Evolutionary conservation across 2,888 invertebrate species (phyloP).

Genomic region (Polydrusus pterygomalis): DNA sequence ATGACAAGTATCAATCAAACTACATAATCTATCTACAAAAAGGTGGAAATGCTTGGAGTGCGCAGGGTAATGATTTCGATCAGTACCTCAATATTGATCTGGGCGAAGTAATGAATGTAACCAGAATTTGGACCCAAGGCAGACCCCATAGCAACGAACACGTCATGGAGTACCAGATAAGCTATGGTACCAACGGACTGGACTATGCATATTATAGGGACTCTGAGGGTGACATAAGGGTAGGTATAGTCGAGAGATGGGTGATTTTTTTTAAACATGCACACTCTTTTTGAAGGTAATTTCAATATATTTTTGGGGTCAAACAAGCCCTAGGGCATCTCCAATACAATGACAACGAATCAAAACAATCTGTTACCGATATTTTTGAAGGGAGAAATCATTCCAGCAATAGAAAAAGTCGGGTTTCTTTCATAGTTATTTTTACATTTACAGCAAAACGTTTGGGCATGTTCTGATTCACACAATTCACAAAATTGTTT

Average conservation of each 20-base stretch:
- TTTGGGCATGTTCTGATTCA: not conserved
- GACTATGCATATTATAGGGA: constrained; percentile 94
- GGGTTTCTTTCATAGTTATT: too few species aligned
- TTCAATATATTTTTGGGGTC: too few species aligned
- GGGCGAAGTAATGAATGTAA: constrained; percentile 90
- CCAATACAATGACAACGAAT: too few species aligned
- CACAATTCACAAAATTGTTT: too few species aligned
- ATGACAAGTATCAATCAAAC: constrained; percentile 19
- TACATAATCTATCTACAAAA: constrained; percentile 64
- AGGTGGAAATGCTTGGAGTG: constrained; percentile 95
- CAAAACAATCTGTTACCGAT: too few species aligned
- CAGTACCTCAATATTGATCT: constrained; percentile 95
- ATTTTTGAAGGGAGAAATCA: too few species aligned
- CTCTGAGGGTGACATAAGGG: constrained; percentile 91
- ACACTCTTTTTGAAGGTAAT: not conserved
- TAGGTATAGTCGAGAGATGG: constrained; percentile 69
- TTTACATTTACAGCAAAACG: not conserved
- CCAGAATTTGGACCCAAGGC: constrained; percentile 92
- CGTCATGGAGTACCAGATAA: constrained; percentile 94
- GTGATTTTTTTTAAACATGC: not conserved
- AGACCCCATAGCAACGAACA: constrained; percentile 92
- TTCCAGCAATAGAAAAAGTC: too few species aligned
- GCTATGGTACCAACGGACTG: constrained; percentile 92
- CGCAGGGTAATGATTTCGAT: constrained; percentile 91
- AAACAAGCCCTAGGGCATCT: too few species aligned